Base-by-base conservation (phyloP, 2,113 vertebrate genomes). In the Acrocephalus arundinaceus region DNA sequence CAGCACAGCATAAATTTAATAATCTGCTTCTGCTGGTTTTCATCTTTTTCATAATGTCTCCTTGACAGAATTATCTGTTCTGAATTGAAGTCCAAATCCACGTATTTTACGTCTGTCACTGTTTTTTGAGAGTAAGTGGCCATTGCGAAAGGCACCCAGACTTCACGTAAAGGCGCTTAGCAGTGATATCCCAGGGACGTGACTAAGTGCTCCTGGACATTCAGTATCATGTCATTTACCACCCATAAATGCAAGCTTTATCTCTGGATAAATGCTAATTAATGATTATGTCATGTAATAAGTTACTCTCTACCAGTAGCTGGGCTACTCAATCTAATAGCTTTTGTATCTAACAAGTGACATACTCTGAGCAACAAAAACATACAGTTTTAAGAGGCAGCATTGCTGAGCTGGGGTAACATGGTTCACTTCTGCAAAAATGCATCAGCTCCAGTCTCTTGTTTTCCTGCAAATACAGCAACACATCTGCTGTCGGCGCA, bases 81-180 rank as follows among this genome's bases (percentile, higher is more conserved):
- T 81, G 80, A 85, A 67, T 75, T 77, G 30, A 72, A 87, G 49
- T 80, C 63, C 51, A 80, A 45, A 67, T 85, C 30, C 13, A 22
- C 0, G 1, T 45, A 18, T 61, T 78, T 85, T 52, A 13, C 0
- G 0, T 70, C 49, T 73, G 27, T 63, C 15, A 2, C 22, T 93
- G 62, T 16, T 59, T 85, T 89, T 83, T 55, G 51, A 73, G 63
- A 9, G 1, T 31, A 73, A 83, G 48, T 48, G 72, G 20, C 33
- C 30, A 2, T 63, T 55, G 74, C 77, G 41, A 77, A 77, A 75
- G 51, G 65, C 22, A 59, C 65, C 33, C 33, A 49, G 35, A 10
- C 39, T 73, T 87, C 27, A 24, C 0, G 0, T 43, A 28, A 76
- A 93, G 63, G 17, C 0, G 0, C 23, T 45, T 25, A 35, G 45